These are phyloP conservation scores for Varanus komodoensis DNA, from an alignment of 2,113 vertebrate genomes.

Conservation along the genomic window DNA sequence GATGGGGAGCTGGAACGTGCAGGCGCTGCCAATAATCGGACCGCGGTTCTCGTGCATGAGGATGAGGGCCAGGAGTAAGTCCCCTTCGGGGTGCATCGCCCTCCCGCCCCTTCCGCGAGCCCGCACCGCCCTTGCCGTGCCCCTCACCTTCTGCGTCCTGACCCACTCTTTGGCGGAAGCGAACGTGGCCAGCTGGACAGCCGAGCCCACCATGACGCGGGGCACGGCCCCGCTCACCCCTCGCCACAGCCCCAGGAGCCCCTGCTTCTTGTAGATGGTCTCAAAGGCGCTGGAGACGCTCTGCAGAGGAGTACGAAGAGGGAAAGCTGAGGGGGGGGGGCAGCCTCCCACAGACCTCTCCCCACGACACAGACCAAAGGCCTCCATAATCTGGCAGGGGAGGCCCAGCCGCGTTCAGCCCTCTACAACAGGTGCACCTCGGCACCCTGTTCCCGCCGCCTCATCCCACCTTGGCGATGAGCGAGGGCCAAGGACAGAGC, in stretches of 20 bases:
- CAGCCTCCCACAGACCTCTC: too few species aligned
- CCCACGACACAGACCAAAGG: too few species aligned
- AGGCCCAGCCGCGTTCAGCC: neutral
- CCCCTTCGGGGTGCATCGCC: neutral
- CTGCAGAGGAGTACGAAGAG: conserved; percentile 66
- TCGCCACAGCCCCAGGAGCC: conserved; percentile 89
- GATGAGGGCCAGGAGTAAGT: neutral
- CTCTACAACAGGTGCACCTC: too few species aligned
- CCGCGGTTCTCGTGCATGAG: neutral
- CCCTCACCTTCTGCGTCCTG: conserved; percentile 75
- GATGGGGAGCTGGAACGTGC: too few species aligned
- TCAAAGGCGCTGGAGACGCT: conserved; percentile 82
- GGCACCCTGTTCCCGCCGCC: too few species aligned
- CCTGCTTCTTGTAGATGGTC: conserved; percentile 89
- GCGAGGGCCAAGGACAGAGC: too few species aligned
- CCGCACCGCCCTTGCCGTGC: fast-evolving
- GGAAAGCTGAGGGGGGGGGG: fast-evolving
- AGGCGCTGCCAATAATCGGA: neutral
- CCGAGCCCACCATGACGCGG: conserved; percentile 92
- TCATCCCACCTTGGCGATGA: too few species aligned
- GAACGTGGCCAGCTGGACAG: conserved; percentile 91
- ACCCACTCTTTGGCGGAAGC: conserved; percentile 90
- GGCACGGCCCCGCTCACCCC: conserved; percentile 91
- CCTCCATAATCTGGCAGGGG: neutral
- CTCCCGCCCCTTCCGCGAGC: neutral